Evolutionary conservation across 1,140 invertebrate species (phyloP), one percentile per base, ranked within the genome.

Genomic region (Leptonema lineaticorne): DNA sequence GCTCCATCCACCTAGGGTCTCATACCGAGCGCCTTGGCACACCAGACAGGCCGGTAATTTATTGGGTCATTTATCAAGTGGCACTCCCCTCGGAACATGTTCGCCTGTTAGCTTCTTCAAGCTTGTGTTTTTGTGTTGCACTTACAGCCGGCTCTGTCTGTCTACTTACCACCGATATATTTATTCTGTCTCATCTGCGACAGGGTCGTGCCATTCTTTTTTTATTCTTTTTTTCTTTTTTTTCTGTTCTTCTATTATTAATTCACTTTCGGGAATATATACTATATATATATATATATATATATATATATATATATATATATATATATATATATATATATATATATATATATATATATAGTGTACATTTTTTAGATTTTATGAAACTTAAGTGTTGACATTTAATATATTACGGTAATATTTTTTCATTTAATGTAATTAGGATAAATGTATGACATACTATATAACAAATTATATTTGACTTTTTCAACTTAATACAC

Each of bases 11-110:
- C 41, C 60, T 29, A 28, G 48, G 33, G 29, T n/a, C n/a, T n/a
- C n/a, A n/a, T n/a, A n/a, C 18, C 30, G 29, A 14, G 16, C 14
- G 27, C 30, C 56, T 53, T 33, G 69, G 63, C 64, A 37, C 27
- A 33, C 64, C 58, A 67, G 66, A 68, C 64, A 53, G 64, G 20
- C 59, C n/a, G 41, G 57, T 70, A 70, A 70, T 70, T 70, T 70
- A 70, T 68, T 68, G 65, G 65, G 53, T 67, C 69, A 68, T 70
- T 70, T 70, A 70, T 70, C 69, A 67, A 67, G 65, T 59, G 69
- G 69, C 69, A 68, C 69, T 70, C 69, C 65, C 69, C 62, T 53
- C 65, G 69, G 69, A 64, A 64, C 62, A 64, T 66, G 64, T 66
- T 66, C 64, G 64, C 64, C 64, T 66, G 64, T 66, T 66, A 66